Conservation (phyloP, 2,888 invertebrate genomes). For the Epistrophella euchroma region DNA sequence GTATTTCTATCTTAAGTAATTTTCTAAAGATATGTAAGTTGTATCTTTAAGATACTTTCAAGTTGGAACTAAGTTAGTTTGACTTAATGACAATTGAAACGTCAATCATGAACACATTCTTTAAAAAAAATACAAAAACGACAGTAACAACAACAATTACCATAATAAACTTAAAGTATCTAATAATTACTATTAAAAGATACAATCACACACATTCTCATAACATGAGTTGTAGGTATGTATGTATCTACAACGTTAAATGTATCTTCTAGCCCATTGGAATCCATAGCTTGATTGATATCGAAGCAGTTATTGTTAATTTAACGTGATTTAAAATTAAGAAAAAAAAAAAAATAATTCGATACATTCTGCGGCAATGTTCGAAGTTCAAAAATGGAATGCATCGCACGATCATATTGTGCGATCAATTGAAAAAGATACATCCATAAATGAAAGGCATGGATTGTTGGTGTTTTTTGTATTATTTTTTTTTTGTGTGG, state of each 20-base stretch:
- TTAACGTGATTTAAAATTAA: constrained; percentile 37
- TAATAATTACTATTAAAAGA: constrained; percentile 17
- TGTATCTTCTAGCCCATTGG: constrained; percentile 11
- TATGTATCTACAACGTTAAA: not conserved
- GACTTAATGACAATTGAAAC: constrained; percentile 65
- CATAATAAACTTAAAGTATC: constrained; percentile 22
- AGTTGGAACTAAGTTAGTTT: constrained; percentile 59
- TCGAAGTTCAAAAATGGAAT: constrained; percentile 53
- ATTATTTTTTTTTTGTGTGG: not conserved
- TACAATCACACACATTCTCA: constrained; percentile 31
- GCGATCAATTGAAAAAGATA: constrained; percentile 46
- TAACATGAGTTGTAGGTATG: not conserved
- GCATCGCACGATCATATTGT: constrained; percentile 30
- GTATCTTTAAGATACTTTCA: constrained; percentile 8
- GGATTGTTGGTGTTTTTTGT: not conserved
- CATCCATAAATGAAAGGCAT: constrained; percentile 49
- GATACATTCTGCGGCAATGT: constrained; percentile 23
- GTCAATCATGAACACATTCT: constrained; percentile 66
- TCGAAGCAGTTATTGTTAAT: constrained; percentile 54
- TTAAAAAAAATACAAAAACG: not conserved
- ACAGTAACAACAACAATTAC: not conserved
- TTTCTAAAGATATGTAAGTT: not conserved
- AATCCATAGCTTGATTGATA: constrained; percentile 64
- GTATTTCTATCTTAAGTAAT: not conserved
- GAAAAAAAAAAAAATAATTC: constrained; percentile 2